Conservation (phyloP, 2,888 invertebrate genomes). For the Hedya salicella region DNA sequence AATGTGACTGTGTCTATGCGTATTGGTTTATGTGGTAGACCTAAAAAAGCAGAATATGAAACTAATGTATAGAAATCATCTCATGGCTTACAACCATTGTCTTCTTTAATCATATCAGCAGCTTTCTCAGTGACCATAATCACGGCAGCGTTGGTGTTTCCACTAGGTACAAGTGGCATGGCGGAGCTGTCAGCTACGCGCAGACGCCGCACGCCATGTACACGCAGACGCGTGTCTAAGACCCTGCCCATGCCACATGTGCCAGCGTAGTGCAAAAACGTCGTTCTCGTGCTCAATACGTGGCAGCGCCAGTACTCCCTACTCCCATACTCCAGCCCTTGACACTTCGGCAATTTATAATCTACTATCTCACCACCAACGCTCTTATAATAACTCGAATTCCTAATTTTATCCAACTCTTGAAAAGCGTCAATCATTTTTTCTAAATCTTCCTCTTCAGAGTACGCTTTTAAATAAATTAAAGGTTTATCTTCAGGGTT, state of each 20-base stretch:
- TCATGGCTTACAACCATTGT: constrained; percentile 1
- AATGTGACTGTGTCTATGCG: too few relatives aligned
- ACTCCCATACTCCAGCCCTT: constrained; percentile 55
- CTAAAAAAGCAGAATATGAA: too few relatives aligned
- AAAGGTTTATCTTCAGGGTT: constrained; percentile 12
- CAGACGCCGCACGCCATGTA: constrained; percentile 49
- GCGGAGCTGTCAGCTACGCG: constrained; percentile 58
- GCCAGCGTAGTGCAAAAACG: constrained; percentile 88
- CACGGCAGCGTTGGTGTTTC: constrained; percentile 82
- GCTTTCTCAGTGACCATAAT: constrained; percentile 52
- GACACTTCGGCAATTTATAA: constrained; percentile 51
- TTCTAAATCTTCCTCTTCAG: constrained; percentile 10
- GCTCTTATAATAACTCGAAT: background rate
- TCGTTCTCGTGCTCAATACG: constrained; percentile 86
- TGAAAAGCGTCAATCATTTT: background rate
- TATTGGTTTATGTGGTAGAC: too few relatives aligned
- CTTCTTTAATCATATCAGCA: constrained; percentile 45
- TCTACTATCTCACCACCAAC: constrained; percentile 50
- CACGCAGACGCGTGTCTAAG: constrained; percentile 84
- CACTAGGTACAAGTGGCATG: constrained; percentile 82
- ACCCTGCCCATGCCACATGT: constrained; percentile 91
- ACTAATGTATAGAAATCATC: too few relatives aligned
- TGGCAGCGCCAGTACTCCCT: constrained; percentile 88
- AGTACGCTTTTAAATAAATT: background rate
- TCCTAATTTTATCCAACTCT: constrained; percentile 1